phyloP scores from a whole-genome alignment of 2,888 invertebrate species.

The Zaprionus bogoriensis region DNA sequence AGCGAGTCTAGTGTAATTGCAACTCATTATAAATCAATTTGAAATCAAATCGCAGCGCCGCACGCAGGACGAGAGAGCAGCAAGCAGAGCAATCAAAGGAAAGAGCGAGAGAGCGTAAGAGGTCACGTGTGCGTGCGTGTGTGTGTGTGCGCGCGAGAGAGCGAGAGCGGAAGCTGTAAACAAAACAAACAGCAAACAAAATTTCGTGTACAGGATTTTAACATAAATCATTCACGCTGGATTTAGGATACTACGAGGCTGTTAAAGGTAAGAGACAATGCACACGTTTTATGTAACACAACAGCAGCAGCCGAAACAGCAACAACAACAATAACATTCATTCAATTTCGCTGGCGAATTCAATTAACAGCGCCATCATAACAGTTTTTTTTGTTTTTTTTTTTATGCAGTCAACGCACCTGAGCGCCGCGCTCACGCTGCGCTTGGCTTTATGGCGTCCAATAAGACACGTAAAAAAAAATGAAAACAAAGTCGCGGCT shows the following conservation, averaged over 20 bases:
- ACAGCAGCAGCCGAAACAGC: constrained; percentile 1
- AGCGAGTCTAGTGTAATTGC: constrained; percentile 44
- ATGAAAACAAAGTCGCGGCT: constrained; percentile 41
- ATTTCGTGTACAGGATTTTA: constrained; percentile 50
- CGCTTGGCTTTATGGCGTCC: constrained; percentile 39
- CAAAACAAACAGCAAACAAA: constrained; percentile 36
- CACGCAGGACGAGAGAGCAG: constrained; percentile 29
- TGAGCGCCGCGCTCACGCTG: constrained; percentile 26
- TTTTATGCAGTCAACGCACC: constrained; percentile 54
- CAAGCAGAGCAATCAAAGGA: constrained; percentile 7
- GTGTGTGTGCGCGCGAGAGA: constrained; percentile 14
- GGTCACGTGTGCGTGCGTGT: constrained; percentile 32
- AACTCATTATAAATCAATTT: constrained; percentile 52
- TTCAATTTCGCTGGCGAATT: constrained; percentile 14
- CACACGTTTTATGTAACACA: constrained; percentile 12
- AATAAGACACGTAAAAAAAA: constrained; percentile 30
- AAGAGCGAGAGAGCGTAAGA: constrained; percentile 2
- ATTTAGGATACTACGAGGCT: constrained; percentile 84
- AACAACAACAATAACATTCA: constrained; percentile 26
- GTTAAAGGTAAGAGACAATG: constrained; percentile 80
- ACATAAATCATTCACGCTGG: constrained; percentile 82
- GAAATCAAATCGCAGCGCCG: constrained; percentile 47
- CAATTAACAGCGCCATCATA: constrained; percentile 28
- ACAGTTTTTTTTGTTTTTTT: constrained; percentile 36
- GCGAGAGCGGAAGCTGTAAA: constrained; percentile 32